Percentiles rank a stretch among this genome's conserved stretches.
These are phyloP conservation scores for Liodrosophila aerea DNA, from an alignment of 2,888 invertebrate species.

Conservation along the genomic window DNA sequence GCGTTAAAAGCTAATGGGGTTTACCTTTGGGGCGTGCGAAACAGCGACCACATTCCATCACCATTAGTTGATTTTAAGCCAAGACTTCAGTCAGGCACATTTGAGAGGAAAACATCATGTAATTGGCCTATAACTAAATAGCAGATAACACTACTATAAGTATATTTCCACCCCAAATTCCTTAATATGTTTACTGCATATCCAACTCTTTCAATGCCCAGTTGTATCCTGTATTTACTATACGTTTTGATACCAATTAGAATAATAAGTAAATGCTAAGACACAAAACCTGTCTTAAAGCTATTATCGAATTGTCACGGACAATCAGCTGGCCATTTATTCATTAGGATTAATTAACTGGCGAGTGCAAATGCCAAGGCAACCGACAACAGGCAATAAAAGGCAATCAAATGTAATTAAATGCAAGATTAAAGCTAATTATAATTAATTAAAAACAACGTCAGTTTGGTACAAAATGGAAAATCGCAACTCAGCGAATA, in stretches of 20 bases:
- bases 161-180: no score
- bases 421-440: constrained; percentile 71
- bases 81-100: no score
- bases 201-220: not conserved
- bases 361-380: constrained; percentile 15
- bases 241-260: constrained; percentile 34
- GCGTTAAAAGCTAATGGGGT: constrained; percentile 61
- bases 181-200: no score
- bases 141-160: no score
- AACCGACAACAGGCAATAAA: constrained; percentile 26
- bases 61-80: constrained; percentile 1
- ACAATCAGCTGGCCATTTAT: constrained; percentile 50
- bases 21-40: not conserved
- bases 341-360: constrained; percentile 58
- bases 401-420: constrained; percentile 74
- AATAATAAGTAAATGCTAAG: constrained; percentile 7
- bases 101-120: no score
- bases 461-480: constrained; percentile 29
- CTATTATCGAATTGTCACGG: constrained; percentile 48
- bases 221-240: not conserved
- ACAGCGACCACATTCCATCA: not conserved
- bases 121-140: no score
- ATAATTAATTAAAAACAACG: constrained; percentile 68
- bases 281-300: constrained; percentile 1
- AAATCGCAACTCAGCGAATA: constrained; percentile 37